Conservation (phyloP, 2,888 invertebrate genomes). For the Phyto melanocephala region DNA sequence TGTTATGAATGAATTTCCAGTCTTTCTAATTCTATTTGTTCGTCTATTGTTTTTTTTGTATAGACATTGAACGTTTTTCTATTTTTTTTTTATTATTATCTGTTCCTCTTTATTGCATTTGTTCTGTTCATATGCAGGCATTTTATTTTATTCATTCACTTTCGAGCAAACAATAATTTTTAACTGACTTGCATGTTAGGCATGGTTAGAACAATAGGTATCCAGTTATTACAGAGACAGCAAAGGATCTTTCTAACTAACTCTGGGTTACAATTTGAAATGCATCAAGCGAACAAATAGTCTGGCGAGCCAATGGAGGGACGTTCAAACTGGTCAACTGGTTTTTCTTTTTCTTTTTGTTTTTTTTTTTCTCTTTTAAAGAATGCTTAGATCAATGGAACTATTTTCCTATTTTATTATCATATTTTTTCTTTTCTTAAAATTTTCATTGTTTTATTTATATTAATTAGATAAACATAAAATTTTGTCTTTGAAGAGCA, state of each 20-base stretch:
- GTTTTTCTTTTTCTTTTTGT: slow-evolving; percentile 5
- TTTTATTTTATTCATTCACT: slow-evolving; percentile 5
- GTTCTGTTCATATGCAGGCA: slow-evolving; percentile 7
- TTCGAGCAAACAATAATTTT: neutral
- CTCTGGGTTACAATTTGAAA: slow-evolving; percentile 24
- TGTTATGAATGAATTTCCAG: slow-evolving; percentile 64
- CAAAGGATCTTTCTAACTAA: slow-evolving; percentile 21
- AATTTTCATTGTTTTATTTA: neutral
- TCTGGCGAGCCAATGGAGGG: neutral
- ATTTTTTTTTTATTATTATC: neutral
- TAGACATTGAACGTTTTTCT: neutral
- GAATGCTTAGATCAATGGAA: slow-evolving; percentile 26
- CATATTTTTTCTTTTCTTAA: neutral
- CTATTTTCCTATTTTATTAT: slow-evolving; percentile 11
- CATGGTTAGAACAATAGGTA: slow-evolving; percentile 49
- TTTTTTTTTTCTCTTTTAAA: neutral
- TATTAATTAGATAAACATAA: slow-evolving; percentile 40
- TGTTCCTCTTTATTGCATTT: slow-evolving; percentile 27
- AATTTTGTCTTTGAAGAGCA: neutral
- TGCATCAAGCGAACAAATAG: slow-evolving; percentile 27
- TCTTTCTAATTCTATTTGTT: slow-evolving; percentile 60
- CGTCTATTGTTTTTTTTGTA: slow-evolving; percentile 50
- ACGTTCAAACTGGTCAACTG: slow-evolving; percentile 19
- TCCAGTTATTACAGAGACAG: neutral
- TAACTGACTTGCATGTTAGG: slow-evolving; percentile 47